Conservation (phyloP, 2,888 invertebrate genomes). For the Formica aserva region DNA sequence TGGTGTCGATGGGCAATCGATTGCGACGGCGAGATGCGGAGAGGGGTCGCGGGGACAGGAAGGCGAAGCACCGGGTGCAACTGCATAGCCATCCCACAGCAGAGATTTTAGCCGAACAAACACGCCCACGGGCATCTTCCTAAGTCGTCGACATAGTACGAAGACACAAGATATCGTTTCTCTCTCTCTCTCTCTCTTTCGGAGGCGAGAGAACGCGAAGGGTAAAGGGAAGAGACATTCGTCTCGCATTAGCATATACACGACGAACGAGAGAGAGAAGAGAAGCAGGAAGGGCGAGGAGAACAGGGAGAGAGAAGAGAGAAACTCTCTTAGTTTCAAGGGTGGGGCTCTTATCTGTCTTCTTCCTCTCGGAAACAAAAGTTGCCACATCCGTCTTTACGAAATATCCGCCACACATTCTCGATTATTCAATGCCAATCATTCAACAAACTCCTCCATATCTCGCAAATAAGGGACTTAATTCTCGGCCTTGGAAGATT, state of each 20-base stretch:
- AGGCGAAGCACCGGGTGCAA: constrained; percentile 64
- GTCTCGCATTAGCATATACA: constrained; percentile 86
- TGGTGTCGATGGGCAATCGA: constrained; percentile 81
- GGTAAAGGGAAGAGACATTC: constrained; percentile 83
- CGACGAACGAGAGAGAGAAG: constrained; percentile 71
- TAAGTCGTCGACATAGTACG: constrained; percentile 76
- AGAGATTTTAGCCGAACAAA: constrained; percentile 82
- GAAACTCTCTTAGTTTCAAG: constrained; percentile 64
- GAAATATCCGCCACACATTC: constrained; percentile 41
- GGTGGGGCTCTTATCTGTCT: constrained; percentile 46
- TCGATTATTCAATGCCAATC: constrained; percentile 57
- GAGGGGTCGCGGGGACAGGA: constrained; percentile 6
- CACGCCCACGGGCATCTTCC: constrained; percentile 77
- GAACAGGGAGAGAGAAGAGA: not conserved
- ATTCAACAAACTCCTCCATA: not conserved
- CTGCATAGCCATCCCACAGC: constrained; percentile 77
- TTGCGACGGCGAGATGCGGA: constrained; percentile 57
- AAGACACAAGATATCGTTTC: constrained; percentile 75
- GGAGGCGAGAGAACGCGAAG: constrained; percentile 73
- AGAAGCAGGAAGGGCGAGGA: constrained; percentile 21
- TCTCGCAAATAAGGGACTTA: not conserved
- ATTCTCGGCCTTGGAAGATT: not conserved
- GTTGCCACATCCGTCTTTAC: constrained; percentile 47
- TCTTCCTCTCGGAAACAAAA: constrained; percentile 45
- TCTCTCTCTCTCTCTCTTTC: constrained; percentile 29